A percentile compares a stretch with the other conserved stretches of the same genome.
Evolutionary conservation across 2,797 vertebrate species (phyloP).

Genomic region (Anguilla megastoma): DNA sequence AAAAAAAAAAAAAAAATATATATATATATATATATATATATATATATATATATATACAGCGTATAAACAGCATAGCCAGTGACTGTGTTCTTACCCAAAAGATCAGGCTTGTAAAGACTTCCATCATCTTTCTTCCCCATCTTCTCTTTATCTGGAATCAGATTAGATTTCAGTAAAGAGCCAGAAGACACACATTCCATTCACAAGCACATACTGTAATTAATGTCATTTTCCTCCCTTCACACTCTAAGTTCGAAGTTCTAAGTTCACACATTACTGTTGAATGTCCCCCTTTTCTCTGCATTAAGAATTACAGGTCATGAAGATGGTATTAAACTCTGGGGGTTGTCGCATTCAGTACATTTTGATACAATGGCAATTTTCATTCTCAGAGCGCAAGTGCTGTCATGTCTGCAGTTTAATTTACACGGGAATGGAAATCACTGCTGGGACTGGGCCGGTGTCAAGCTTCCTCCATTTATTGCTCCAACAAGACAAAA

Average conservation of each 20-base stretch:
- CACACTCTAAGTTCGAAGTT: no score
- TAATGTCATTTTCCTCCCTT: not conserved
- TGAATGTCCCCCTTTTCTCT: not conserved
- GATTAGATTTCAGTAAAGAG: not conserved
- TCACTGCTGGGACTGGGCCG: not conserved
- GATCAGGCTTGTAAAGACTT: conserved; percentile 80
- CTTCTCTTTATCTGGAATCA: conserved; percentile 80
- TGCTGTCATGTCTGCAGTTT: not conserved
- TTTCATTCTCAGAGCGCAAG: not conserved
- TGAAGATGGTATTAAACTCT: not conserved
- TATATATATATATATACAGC: no score
- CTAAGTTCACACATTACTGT: not conserved
- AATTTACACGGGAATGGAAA: not conserved
- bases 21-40: not conserved
- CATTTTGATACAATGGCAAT: not conserved
- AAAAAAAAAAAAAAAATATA: not conserved
- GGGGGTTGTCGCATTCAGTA: not conserved
- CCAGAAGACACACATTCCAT: not conserved
- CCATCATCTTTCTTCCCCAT: conserved; percentile 88
- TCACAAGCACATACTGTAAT: not conserved
- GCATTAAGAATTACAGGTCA: not conserved
- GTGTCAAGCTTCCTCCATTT: not conserved
- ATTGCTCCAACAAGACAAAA: not conserved
- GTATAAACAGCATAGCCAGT: not conserved
- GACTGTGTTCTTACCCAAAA: conserved; percentile 76